Evolutionary conservation across 2,888 invertebrate species (phyloP).

Genomic region (Amphiduros pacificus): DNA sequence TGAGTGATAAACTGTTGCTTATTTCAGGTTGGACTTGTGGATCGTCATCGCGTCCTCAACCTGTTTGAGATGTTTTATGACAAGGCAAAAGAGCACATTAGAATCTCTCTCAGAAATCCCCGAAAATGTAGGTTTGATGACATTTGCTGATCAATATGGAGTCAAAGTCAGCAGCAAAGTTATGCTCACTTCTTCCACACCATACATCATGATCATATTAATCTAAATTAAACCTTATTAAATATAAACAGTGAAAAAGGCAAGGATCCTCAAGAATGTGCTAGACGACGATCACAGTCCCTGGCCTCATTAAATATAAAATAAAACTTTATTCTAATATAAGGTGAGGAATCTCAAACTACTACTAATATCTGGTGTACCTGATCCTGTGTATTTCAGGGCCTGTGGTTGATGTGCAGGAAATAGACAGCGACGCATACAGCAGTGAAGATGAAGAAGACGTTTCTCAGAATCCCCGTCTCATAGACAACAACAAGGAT

Average conservation of each 20-base stretch:
- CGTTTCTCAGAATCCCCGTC: too few species aligned
- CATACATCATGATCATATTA: not conserved
- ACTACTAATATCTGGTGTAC: too few species aligned
- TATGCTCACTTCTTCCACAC: too few species aligned
- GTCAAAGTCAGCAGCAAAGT: too few species aligned
- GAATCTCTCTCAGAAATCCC: slow-evolving; percentile 50
- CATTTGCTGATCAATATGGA: too few species aligned
- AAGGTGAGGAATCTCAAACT: too few species aligned
- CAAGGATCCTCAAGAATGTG: too few species aligned
- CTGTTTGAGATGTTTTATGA: slow-evolving; percentile 57
- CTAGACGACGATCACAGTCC: too few species aligned
- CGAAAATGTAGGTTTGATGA: slow-evolving; percentile 48
- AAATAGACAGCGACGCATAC: slow-evolving; percentile 44
- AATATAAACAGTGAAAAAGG: not conserved
- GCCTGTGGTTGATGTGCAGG: slow-evolving; percentile 57
- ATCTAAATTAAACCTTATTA: not conserved
- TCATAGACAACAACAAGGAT: too few species aligned
- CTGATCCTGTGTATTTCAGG: slow-evolving; percentile 32
- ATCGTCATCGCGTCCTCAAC: slow-evolving; percentile 53
- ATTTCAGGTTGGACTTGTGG: slow-evolving; percentile 53
- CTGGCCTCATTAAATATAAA: too few species aligned
- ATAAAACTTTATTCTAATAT: too few species aligned
- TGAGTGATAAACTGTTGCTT: too few species aligned
- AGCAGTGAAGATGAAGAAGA: slow-evolving; percentile 43
- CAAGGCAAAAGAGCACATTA: slow-evolving; percentile 35